Base-by-base conservation (phyloP, 2,888 invertebrate genomes). In the Andrena dorsata region DNA sequence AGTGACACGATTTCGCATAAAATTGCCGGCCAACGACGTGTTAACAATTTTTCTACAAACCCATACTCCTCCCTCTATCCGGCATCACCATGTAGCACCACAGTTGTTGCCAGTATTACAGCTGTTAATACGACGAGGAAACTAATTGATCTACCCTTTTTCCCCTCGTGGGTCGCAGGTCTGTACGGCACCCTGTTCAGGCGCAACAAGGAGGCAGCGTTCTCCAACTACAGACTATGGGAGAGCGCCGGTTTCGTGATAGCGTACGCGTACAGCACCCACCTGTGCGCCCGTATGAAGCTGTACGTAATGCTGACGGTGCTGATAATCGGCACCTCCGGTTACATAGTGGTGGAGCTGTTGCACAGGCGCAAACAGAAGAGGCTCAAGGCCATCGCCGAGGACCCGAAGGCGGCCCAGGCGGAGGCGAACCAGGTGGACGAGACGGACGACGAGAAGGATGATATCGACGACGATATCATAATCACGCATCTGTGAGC, bases 211-310 rank as follows among this genome's bases (percentile, higher is more conserved):
- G 98, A 98, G 93, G 98, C 98, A 0, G 98, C 98, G 0, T 98
- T 98, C 95, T 98, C 98, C 75, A 98, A 98, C 95, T 98, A 96
- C 94, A 96, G 98, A 35, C 95, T 98, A 6, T 98, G 98, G 98
- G 98, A 98, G 94, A 97, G 97, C 71, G 96, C 97, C 3, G 98
- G 98, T 2, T 98, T 98, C 94, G 98, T 98, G 41, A 96, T 98
- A 64, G 98, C 98, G 10, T 98, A 98, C 92, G 97, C 97, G 0
- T 98, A 98, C 94, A 97, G 97, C 89, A 98, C 97, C 32, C 97
- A 97, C 90, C 95, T 98, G 32, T 98, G 98, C 94, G 97, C 97
- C 73, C 95, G 96, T 81, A 97, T 97, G 96, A 98, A 98, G 95
- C 95, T 98, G 0, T 97, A 97, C 94, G 97, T 98, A 26, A 96